Evolutionary conservation across 2,797 vertebrate genomes (phyloP).

Genomic region (Pseudomugil tenellus): DNA sequence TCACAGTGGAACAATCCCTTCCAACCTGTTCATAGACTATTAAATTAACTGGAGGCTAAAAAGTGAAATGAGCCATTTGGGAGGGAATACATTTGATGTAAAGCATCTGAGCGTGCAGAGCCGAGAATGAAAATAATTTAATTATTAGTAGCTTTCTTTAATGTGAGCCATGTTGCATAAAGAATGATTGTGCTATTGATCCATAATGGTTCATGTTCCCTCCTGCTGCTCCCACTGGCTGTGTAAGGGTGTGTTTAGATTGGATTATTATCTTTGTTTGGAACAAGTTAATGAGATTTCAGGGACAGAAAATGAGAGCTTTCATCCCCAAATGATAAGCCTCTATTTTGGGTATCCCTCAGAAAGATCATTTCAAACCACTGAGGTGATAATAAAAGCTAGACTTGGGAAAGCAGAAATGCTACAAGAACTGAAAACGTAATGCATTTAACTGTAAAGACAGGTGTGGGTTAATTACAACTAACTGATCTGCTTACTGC

Average conservation of each 20-base stretch:
- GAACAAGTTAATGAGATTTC: conserved; percentile 59
- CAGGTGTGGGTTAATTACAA: conserved; percentile 1
- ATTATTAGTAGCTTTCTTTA: conserved; percentile 65
- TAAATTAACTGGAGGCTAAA: conserved; percentile 66
- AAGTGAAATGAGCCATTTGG: conserved; percentile 49
- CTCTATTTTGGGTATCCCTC: conserved; percentile 34
- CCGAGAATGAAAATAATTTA: conserved; percentile 60
- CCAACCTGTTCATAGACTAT: conserved; percentile 63
- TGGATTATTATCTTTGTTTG: conserved; percentile 61
- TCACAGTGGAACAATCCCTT: conserved; percentile 45
- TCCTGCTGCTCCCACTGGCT: conserved; percentile 22
- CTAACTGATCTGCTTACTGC: background rate
- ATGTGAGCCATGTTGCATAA: conserved; percentile 65
- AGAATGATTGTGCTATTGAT: conserved; percentile 68
- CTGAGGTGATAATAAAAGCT: conserved; percentile 4
- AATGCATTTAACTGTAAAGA: conserved; percentile 4
- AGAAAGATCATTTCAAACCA: conserved; percentile 19
- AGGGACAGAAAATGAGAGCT: conserved; percentile 42
- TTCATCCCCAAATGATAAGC: conserved; percentile 36
- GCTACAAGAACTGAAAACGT: conserved; percentile 16
- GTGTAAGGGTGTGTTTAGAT: conserved; percentile 40
- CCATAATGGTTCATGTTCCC: conserved; percentile 50
- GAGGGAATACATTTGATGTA: conserved; percentile 50
- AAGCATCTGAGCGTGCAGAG: conserved; percentile 35
- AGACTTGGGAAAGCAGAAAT: conserved; percentile 8